Base-by-base conservation (phyloP, 1,140 invertebrate species). In the Mycetomoellerius zeteki region DNA sequence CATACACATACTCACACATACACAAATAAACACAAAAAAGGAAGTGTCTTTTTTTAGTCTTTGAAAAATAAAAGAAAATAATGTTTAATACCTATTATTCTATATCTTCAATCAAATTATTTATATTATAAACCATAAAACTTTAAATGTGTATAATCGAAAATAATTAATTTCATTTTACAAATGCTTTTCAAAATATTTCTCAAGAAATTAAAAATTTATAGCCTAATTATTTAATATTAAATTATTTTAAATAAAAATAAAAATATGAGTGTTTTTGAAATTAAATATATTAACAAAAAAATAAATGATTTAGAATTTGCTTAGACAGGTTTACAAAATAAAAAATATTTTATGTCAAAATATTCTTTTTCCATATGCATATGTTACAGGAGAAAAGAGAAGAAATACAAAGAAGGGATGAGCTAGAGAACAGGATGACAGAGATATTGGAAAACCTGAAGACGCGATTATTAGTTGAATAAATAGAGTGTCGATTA, bases 381-480 rank as follows among this genome's bases (percentile, higher is more conserved):
- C 82, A 33, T 91, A 60, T 92, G 85, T 94, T 94, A 33, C 90
- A 94, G 94, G 90, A 94, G 56, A 92, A 93, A 37, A 78, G 85
- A 78, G 84, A 90, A 77, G 92, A 92, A 50, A 80, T 87, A 37
- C 80, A 86, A 86, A 90, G 85, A 50, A 89, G 87, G 8, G 87
- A 71, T 62, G 90, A 93, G n/a, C 85, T 94, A 82, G 94, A 94
- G 75, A 88, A 43, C 37, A 94, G 89, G 71, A 93, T 94, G 87
- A 58, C 91, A 0, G 92, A 94, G 16, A 93, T 94, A 85, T 89
- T 93, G 30, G 93, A 94, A 80, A 94, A 92, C 85, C 84, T 94
- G 54, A 93, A 94, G 85, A 93, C 91, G 6, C 90, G 92, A 33
- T 91, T 94, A 33, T 85, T 94, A 54, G 87, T 94, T 12, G 93